These are phyloP conservation scores for Sapajus apella DNA, from an alignment of 2,113 vertebrate genomes.

Conservation along the genomic window DNA sequence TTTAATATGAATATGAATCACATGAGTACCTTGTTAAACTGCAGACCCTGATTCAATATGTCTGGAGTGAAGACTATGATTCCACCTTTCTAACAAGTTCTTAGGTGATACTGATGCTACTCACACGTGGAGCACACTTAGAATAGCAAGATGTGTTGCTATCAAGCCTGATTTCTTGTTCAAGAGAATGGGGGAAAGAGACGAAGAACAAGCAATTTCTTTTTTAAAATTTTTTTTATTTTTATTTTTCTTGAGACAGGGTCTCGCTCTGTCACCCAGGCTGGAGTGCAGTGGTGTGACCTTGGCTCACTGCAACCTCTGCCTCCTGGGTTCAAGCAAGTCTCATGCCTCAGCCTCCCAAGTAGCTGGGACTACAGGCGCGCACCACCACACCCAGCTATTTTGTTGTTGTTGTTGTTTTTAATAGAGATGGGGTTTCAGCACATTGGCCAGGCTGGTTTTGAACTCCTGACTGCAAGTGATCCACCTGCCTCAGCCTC, in stretches of 20 bases:
- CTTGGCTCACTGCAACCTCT: not conserved
- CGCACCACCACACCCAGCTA: not conserved
- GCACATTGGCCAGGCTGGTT: not conserved
- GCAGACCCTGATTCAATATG: not conserved
- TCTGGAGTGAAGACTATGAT: not conserved
- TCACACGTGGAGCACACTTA: not conserved
- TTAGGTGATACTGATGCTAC: not conserved
- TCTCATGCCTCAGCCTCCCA: not conserved
- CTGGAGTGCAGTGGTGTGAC: not conserved
- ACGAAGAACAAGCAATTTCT: constrained; percentile 1
- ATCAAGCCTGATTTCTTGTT: not conserved
- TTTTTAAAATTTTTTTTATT: not conserved
- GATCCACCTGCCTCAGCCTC: not conserved
- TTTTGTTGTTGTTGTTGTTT: not conserved
- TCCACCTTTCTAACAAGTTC: not conserved
- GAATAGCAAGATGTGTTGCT: not conserved
- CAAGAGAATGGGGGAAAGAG: not conserved
- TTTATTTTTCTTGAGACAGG: too few relatives aligned
- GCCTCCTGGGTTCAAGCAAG: not conserved
- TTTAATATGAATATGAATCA: not conserved
- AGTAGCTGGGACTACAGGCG: not conserved
- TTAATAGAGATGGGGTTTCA: not conserved
- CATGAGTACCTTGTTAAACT: not conserved
- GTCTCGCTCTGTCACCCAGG: not conserved
- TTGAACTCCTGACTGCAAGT: not conserved